phyloP scores from a whole-genome alignment of 2,888 invertebrate genomes.

The Drosophila infuscata region DNA sequence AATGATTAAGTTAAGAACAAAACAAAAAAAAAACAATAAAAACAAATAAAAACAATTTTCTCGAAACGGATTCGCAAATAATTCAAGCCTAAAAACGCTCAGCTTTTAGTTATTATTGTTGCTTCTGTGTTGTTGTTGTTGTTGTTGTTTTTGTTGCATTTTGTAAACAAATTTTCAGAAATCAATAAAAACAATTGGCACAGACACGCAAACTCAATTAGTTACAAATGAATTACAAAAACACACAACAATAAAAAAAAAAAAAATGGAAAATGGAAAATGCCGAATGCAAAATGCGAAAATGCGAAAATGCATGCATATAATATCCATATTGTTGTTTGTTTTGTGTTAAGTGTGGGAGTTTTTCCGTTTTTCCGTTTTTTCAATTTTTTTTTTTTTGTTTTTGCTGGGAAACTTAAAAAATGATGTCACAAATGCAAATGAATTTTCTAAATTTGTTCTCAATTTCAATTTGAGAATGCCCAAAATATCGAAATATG shows the following conservation, averaged over 20 bases:
- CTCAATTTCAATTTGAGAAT: neutral
- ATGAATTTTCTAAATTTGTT: neutral
- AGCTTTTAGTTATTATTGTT: conserved; percentile 48
- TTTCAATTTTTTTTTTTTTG: neutral
- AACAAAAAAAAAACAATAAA: neutral
- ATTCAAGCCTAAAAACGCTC: conserved; percentile 68
- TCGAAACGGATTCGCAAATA: conserved; percentile 34
- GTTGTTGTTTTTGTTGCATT: conserved; percentile 46
- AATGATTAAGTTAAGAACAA: neutral
- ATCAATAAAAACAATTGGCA: conserved; percentile 71
- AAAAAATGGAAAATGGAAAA: conserved; percentile 14
- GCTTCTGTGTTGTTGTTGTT: conserved; percentile 16
- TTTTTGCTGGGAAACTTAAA: conserved; percentile 21
- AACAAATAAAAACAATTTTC: neutral
- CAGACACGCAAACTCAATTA: conserved; percentile 79
- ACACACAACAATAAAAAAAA: conserved; percentile 18
- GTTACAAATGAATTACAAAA: conserved; percentile 61
- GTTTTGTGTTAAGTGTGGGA: conserved; percentile 50
- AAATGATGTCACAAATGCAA: conserved; percentile 26
- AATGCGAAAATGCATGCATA: conserved; percentile 32
- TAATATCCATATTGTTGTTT: conserved; percentile 49
- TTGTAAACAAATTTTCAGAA: conserved; percentile 69
- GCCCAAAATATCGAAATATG: neutral
- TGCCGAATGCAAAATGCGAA: conserved; percentile 21
- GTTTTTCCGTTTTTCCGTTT: conserved; percentile 20